Base-by-base conservation (phyloP, 1,140 invertebrate genomes). In the Akabosia matsudoensis region DNA sequence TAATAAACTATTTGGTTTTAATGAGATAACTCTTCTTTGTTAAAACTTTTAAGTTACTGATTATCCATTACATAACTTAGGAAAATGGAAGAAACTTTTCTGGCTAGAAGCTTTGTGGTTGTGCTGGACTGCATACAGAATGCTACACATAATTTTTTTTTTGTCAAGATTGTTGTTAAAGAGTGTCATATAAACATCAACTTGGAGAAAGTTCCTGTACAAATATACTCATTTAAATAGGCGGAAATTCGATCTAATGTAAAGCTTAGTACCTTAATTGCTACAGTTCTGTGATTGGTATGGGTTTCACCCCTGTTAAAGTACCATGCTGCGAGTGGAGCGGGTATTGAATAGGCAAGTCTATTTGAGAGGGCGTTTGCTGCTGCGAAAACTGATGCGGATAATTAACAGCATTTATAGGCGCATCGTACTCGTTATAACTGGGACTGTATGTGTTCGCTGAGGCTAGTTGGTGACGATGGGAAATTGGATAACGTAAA, bases 221-320 rank as follows among this genome's bases (percentile, higher is more conserved):
- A 45, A 45, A 18, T 45, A 18, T 10, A 45, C 37, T 10, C 37
- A 18, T 18, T 45, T 45, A 45, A 45, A 45, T 45, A 10, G 18
- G 37, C 37, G 18, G 37, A 45, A 45, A 45, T 45, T 10, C 7
- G 18, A 7, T 45, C 18, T 45, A 45, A 13, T 56, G 31, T 33
- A 70, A 30, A 10, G 67, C 67, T 70, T 56, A 74, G 28, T 74
- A 54, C 73, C 73, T 74, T 74, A 74, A 74, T 74, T 74, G 92
- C 92, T 94, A 95, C 90, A 95, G 92, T 85, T 94, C 93, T 86
- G 93, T 95, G 78, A 94, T 92, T 54, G 93, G 93, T 82, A 94
- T 93, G 2, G 92, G 90, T 83, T 92, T 88, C 22, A 89, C 85
- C 83, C 34, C 71, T 13, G 71, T 24, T 28, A 73, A 73, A 30